Evolutionary conservation across 2,113 vertebrate genomes (phyloP), one percentile per base, ranked within the genome.

Genomic region (Prietella phreatophila): DNA sequence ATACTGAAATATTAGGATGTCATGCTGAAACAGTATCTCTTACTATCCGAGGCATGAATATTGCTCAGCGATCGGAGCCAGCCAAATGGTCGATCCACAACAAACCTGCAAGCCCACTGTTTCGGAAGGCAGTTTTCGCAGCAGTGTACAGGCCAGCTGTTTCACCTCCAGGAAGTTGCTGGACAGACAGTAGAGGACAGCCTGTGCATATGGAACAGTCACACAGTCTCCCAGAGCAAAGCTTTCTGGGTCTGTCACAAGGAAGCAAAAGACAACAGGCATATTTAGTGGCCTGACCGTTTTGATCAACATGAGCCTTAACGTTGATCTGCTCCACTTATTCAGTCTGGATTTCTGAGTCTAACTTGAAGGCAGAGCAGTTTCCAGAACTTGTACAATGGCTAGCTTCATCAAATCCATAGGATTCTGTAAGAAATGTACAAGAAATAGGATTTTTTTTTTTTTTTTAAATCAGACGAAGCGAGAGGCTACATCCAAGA

Each of bases 151-250:
- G 1, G 97, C 96, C 89, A 98, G 93, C 53, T 95, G 91, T 93
- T 99, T 99, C 80, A 99, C 96, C 91, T 99, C 97, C 90, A 98
- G 95, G 93, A 99, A 99, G 92, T 97, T 98, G 94, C 96, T 99
- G 88, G 96, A 93, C 7, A 99, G 93, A 86, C 97, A 98, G 91
- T 93, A 94, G 82, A 99, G 92, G 86, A 99, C 95, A 83, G 94
- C 96, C 88, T 93, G 95, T 87, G 97, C 95, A 87, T 95, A 95
- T 63, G 85, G 9, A 87, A 89, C 90, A 89, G 95, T 94, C 25
- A 99, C 94, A 36, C 95, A 96, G 20, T 95, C 92, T 33, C 95
- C 93, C 14, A 99, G 89, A 27, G 93, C 94, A 89, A 98, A 97
- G 22, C 95, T 93, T 79, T 91, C 92, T 19, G 93, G 63, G 3